Conservation (phyloP, 2,888 invertebrate species). For the Automeris io region DNA sequence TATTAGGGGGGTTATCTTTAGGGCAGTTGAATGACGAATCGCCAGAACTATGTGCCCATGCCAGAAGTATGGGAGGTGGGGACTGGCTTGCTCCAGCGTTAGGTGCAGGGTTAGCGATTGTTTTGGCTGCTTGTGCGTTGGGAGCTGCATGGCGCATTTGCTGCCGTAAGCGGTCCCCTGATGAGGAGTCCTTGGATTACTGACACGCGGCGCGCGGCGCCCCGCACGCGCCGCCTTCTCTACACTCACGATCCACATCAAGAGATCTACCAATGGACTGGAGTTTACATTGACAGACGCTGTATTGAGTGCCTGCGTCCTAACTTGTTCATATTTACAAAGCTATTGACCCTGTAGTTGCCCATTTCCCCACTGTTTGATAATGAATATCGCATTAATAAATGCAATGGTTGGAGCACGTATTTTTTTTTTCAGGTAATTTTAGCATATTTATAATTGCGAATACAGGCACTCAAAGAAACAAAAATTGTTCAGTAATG, state of each 20-base stretch:
- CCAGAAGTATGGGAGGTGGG: conserved; percentile 59
- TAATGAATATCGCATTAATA: too few relatives aligned
- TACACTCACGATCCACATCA: conserved; percentile 60
- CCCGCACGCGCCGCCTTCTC: conserved; percentile 62
- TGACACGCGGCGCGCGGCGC: conserved; percentile 77
- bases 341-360: conserved; percentile 20
- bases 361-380: too few relatives aligned
- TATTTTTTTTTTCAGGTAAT: too few relatives aligned
- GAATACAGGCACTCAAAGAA: conserved; percentile 9
- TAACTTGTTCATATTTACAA: conserved; percentile 43
- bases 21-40: conserved; percentile 85
- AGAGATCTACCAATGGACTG: conserved; percentile 67
- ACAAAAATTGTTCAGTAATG: conserved; percentile 12
- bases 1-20: conserved; percentile 52
- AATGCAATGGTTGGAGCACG: too few relatives aligned
- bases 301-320: conserved; percentile 63
- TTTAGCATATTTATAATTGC: too few relatives aligned
- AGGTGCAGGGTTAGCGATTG: conserved; percentile 78
- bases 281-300: conserved; percentile 74
- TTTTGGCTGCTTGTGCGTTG: conserved; percentile 75
- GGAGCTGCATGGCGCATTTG: conserved; percentile 79
- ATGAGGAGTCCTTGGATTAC: conserved; percentile 79
- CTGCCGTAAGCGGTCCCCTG: conserved; percentile 76
- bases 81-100: conserved; percentile 80
- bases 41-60: conserved; percentile 82